These are phyloP conservation scores for Chrosomus eos DNA, from an alignment of 2,797 vertebrate genomes.

Conservation along the genomic window DNA sequence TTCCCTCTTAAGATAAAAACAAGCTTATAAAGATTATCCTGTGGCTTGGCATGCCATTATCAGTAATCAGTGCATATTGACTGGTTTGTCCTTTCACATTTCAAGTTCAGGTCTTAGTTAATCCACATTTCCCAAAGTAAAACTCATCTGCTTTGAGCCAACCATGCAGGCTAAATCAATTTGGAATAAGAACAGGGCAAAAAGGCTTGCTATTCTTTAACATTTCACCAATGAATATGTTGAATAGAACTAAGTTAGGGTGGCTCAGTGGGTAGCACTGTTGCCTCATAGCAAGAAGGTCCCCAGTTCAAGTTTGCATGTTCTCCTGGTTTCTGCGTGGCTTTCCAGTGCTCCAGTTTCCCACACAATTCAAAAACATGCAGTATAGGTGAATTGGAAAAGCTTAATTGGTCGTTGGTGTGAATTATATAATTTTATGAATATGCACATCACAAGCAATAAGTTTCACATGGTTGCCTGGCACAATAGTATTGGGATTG, in stretches of 20 bases:
- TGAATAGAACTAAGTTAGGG: constrained; percentile 31
- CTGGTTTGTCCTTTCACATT: constrained; percentile 82
- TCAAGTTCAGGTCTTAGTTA: constrained; percentile 85
- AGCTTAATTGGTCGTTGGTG: background rate
- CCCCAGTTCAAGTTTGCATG: too few species aligned
- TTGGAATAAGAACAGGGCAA: background rate
- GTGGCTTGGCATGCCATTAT: constrained; percentile 85
- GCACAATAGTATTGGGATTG: background rate
- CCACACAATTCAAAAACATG: background rate
- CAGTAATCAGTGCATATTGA: constrained; percentile 90
- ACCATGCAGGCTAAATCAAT: constrained; percentile 66
- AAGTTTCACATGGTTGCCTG: background rate
- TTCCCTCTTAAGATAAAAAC: constrained; percentile 81
- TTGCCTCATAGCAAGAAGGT: background rate
- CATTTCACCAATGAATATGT: constrained; percentile 32
- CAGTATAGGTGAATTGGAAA: too few species aligned
- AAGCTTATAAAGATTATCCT: constrained; percentile 87
- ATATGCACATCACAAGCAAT: background rate
- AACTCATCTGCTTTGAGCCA: constrained; percentile 68
- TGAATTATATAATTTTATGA: background rate
- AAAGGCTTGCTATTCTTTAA: background rate
- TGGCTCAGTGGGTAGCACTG: background rate
- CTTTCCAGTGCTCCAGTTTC: background rate
- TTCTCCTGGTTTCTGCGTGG: too few species aligned
- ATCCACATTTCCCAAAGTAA: constrained; percentile 77